Evolutionary conservation across 2,113 vertebrate genomes (phyloP), one percentile per base, ranked within the genome.

Genomic region (Tiliqua scincoides): DNA sequence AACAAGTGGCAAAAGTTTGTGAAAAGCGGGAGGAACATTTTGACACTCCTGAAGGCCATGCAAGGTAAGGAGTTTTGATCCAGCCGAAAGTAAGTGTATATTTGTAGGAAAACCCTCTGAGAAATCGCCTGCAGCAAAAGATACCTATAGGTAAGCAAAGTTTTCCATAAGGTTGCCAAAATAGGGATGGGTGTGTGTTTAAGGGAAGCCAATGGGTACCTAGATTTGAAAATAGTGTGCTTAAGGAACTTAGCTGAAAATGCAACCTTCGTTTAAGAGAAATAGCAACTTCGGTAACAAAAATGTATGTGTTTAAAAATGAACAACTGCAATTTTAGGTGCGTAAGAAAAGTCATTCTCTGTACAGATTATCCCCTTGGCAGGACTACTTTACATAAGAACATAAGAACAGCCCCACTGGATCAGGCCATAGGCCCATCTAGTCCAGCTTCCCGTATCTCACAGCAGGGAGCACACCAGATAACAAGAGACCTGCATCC

Each of bases 281-380:
- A 35, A 6, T 61, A 79, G 2, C 6, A 85, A 32, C 61, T 71
- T 63, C 15, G n/a, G 11, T n/a, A 21, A 14, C 37, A 43, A 23
- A 32, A 11, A n/a, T 83, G 1, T 57, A 20, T 59, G 62, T 77
- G 83, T 67, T 11, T 67, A 48, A 82, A 79, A 30, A 77, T 80
- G 81, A 40, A 71, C 78, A 10, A 72, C 23, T 6, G 52, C 74
- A 78, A 8, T 48, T 48, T 4, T 48, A 48, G 6, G 21, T 82
- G n/a, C 71, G 77, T 85, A 82, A 32, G 61, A 91, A 73, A 68
- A 83, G 57, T 84, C 75, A 87, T 91, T 89, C 84, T 73, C 63
- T 8, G 43, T 85, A 54, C 65, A 67, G 74, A 85, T 85, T 85
- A 11, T 73, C 35, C 83, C 48, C 72, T 87, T 81, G 72, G 57